These are phyloP conservation scores for Scaptomyza pallida DNA, from an alignment of 1,140 invertebrate species.

Conservation along the genomic window DNA sequence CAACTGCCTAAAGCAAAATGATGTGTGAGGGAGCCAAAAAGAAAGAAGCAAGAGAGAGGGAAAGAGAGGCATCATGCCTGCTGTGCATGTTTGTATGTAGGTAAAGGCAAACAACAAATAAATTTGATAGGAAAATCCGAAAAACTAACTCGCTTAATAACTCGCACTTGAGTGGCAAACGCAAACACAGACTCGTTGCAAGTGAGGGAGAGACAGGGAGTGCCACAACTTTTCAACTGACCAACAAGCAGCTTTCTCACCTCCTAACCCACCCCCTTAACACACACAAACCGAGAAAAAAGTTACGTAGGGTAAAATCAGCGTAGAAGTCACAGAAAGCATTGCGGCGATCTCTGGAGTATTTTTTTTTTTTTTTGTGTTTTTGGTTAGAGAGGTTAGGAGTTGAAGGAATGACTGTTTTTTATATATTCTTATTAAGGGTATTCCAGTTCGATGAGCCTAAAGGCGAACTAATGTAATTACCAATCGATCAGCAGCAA, in stretches of 20 bases:
- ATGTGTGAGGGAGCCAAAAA: neutral
- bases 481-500: too few species aligned
- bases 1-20: slow-evolving; percentile 14
- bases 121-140: slow-evolving; percentile 63
- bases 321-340: slow-evolving; percentile 8
- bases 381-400: too few species aligned
- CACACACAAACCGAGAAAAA: slow-evolving; percentile 14
- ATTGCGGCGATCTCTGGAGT: slow-evolving; percentile 10
- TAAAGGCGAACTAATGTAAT: too few species aligned
- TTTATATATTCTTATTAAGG: too few species aligned
- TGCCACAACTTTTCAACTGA: slow-evolving; percentile 31
- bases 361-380: too few species aligned
- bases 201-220: neutral
- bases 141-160: slow-evolving; percentile 66
- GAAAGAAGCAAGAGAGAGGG: neutral
- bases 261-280: neutral
- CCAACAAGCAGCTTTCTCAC: slow-evolving; percentile 17
- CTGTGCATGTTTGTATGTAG: slow-evolving; percentile 5
- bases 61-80: neutral
- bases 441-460: too few species aligned
- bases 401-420: too few species aligned
- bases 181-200: slow-evolving; percentile 35
- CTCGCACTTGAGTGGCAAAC: slow-evolving; percentile 60
- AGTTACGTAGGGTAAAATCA: slow-evolving; percentile 14
- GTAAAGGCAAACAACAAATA: slow-evolving; percentile 55